phyloP scores from a whole-genome alignment of 2,113 vertebrate species.

The Fregata magnificens region DNA sequence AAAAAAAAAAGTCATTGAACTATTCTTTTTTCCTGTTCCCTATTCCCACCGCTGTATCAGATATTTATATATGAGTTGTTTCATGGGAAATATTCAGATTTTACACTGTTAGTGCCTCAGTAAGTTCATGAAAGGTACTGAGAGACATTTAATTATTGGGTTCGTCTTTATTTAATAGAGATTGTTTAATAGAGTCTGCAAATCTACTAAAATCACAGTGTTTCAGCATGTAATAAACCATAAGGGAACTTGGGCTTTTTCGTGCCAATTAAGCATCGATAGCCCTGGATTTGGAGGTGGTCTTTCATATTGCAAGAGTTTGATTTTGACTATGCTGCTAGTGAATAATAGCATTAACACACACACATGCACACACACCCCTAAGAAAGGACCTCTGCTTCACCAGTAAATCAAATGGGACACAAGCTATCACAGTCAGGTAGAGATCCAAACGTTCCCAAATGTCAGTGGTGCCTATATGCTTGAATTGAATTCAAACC shows the following conservation, averaged over 20 bases:
- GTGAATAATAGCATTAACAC: neutral
- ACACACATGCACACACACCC: accelerated
- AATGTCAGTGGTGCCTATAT: neutral
- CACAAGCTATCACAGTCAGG: no score
- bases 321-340: neutral
- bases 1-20: neutral
- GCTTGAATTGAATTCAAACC: neutral
- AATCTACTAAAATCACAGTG: neutral
- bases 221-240: neutral
- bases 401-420: neutral
- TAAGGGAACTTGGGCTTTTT: neutral
- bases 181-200: neutral
- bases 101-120: neutral
- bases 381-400: neutral
- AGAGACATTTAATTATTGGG: neutral
- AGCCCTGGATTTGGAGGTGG: neutral
- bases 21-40: no score
- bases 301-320: neutral
- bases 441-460: neutral
- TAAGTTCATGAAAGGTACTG: neutral
- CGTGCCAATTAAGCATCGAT: neutral
- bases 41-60: no score
- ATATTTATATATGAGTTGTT: neutral
- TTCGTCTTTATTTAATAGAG: neutral
- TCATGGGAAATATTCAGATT: neutral